A percentile compares a stretch with the other conserved stretches of the same genome.
Conservation (phyloP, 1,140 invertebrate species). For the Cheumatopsyche charites region DNA sequence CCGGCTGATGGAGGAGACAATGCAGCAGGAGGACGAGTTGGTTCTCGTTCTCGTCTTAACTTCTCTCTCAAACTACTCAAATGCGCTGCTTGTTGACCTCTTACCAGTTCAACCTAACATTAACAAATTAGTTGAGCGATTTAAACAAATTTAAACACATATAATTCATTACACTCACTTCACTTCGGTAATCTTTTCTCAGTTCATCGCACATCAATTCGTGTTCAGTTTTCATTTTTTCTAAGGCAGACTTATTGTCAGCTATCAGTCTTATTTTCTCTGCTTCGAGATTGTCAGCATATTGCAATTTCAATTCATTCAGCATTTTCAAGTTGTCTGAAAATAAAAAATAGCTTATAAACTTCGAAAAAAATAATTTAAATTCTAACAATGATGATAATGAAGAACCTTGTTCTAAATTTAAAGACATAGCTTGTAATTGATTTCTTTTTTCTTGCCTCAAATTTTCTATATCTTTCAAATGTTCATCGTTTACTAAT, state of each 20-base stretch:
- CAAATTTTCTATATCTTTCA: conserved; percentile 55
- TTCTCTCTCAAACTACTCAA: conserved; percentile 67
- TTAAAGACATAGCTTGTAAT: conserved; percentile 50
- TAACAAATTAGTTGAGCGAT: too few species aligned
- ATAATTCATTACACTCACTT: conserved; percentile 54
- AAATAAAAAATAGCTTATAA: conserved; percentile 27
- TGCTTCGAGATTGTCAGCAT: conserved; percentile 53
- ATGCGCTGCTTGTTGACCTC: conserved; percentile 69
- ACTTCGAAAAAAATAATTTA: conserved; percentile 1
- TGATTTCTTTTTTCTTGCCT: conserved; percentile 51
- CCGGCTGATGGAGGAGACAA: conserved; percentile 20
- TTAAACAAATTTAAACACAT: too few species aligned
- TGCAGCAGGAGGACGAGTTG: conserved; percentile 38
- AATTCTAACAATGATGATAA: neutral
- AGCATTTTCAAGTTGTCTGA: conserved; percentile 43
- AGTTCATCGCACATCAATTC: conserved; percentile 62
- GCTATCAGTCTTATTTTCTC: conserved; percentile 57
- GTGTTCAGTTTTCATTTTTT: conserved; percentile 61
- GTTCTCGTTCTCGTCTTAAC: conserved; percentile 64
- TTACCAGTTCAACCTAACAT: conserved; percentile 60
- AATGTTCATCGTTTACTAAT: conserved; percentile 50
- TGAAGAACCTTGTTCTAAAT: conserved; percentile 55
- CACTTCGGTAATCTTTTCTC: conserved; percentile 65
- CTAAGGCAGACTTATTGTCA: conserved; percentile 60
- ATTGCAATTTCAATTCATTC: conserved; percentile 43